A percentile compares a stretch with the other conserved stretches of the same genome.
These are phyloP conservation scores for Neotragus pygmaeus DNA, from an alignment of 2,113 vertebrate genomes.

Conservation along the genomic window DNA sequence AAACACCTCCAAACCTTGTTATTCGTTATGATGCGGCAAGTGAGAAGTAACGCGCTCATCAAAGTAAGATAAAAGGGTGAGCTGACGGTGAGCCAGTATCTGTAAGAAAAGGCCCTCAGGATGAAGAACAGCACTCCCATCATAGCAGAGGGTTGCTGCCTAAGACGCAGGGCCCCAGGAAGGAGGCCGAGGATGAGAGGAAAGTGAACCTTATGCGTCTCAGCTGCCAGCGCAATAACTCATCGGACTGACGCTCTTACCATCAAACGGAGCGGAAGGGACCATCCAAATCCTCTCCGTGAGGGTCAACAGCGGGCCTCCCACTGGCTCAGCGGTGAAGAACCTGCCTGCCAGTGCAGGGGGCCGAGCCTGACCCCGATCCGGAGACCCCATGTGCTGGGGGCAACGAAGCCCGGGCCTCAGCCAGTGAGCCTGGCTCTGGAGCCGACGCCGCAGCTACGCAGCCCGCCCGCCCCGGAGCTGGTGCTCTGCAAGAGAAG, in stretches of 20 bases:
- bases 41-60: background rate
- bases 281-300: background rate
- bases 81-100: background rate
- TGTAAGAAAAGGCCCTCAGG: background rate
- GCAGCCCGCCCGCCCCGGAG: background rate
- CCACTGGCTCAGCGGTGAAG: background rate
- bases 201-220: fast-evolving
- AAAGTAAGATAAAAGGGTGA: background rate
- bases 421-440: background rate
- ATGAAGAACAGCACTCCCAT: fast-evolving
- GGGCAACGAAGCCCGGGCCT: background rate
- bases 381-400: background rate
- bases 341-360: background rate
- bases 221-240: fast-evolving
- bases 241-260: fast-evolving
- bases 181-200: background rate
- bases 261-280: background rate
- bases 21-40: background rate
- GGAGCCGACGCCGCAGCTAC: fast-evolving
- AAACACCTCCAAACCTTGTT: fast-evolving
- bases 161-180: background rate
- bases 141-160: fast-evolving
- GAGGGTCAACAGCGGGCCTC: fast-evolving
- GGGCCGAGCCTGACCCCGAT: background rate
- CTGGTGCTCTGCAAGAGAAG: background rate